Conservation (phyloP, 2,113 vertebrate genomes). For the Sciurus niger region DNA sequence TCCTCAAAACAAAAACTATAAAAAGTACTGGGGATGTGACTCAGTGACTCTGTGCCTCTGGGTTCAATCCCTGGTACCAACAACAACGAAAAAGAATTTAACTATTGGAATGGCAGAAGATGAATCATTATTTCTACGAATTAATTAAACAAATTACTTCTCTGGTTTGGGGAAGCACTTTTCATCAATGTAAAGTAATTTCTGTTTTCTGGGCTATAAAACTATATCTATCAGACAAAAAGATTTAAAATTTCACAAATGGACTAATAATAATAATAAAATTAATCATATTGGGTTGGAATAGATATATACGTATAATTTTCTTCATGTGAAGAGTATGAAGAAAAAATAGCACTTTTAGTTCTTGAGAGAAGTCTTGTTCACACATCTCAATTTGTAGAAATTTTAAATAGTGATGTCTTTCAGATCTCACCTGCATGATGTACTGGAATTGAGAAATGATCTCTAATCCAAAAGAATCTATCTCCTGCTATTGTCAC, state of each 20-base stretch:
- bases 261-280: neutral
- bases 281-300: neutral
- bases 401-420: neutral
- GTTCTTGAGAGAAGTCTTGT: neutral
- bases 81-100: neutral
- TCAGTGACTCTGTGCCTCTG: no score
- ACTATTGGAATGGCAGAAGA: neutral
- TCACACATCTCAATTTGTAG: neutral
- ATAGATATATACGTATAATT: neutral
- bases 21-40: no score
- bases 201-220: neutral
- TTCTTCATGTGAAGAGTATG: neutral
- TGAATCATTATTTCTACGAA: neutral
- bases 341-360: neutral
- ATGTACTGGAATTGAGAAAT: neutral
- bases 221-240: slow-evolving; percentile 2
- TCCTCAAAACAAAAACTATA: no score
- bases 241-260: neutral
- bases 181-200: neutral
- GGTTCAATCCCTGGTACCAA: no score
- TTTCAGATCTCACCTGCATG: neutral
- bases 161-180: neutral
- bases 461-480: neutral
- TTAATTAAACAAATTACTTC: slow-evolving; percentile 20
- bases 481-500: neutral